Evolutionary conservation across 92 coral and sea anemone species (phyloP).

Genomic region (Porites cylindrica): DNA sequence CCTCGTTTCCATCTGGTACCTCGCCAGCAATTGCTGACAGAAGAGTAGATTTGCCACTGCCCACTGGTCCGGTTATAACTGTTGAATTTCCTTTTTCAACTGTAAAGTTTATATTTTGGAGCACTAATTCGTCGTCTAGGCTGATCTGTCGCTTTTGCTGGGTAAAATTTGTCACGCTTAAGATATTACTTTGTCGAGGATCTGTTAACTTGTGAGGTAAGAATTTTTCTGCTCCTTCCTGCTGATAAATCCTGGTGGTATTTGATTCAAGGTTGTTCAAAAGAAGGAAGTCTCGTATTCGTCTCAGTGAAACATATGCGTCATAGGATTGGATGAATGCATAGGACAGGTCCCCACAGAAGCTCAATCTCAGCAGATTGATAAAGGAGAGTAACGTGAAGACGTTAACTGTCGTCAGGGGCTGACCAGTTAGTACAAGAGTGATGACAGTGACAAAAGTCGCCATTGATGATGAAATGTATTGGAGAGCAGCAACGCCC

Average conservation of each 20-base stretch:
- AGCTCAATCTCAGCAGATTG: background rate
- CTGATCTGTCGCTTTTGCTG: background rate
- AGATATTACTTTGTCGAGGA: background rate
- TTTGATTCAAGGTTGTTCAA: background rate
- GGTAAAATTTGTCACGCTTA: background rate
- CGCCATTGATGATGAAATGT: background rate
- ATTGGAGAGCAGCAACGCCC: background rate
- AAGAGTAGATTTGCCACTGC: constrained; percentile 13
- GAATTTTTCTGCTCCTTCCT: background rate
- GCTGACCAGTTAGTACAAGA: background rate
- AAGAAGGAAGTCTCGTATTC: background rate
- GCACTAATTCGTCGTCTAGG: background rate
- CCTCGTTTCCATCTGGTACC: background rate
- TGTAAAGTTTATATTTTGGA: background rate
- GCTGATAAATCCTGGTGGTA: background rate
- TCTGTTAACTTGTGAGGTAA: background rate
- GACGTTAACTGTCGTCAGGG: background rate
- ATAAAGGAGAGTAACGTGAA: background rate
- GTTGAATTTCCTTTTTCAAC: background rate
- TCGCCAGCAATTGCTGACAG: background rate
- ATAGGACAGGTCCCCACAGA: background rate
- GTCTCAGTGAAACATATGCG: background rate
- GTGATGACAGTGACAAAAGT: background rate
- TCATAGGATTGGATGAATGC: background rate
- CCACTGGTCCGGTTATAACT: constrained; percentile 10